Percentiles rank a stretch among this genome's conserved stretches.
Evolutionary conservation across 2,888 invertebrate species (phyloP).

Genomic region (Cryptocheilus praepositus): DNA sequence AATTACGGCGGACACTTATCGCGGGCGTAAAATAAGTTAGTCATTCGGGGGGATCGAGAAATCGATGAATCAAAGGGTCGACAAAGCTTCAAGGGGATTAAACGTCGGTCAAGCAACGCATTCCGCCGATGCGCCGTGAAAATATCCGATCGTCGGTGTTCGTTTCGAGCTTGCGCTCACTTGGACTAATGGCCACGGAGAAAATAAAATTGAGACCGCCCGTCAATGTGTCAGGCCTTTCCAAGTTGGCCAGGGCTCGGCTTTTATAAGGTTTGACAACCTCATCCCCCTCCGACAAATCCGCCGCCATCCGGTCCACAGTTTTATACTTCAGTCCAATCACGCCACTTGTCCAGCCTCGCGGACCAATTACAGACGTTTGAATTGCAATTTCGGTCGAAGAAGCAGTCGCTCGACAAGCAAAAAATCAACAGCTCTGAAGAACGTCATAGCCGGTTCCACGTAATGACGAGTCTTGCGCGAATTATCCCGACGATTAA

Average conservation of each 20-base stretch:
- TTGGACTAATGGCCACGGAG: slow-evolving; percentile 9
- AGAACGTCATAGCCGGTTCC: no score
- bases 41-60: not conserved
- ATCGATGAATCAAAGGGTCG: not conserved
- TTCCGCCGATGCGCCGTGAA: slow-evolving; percentile 8
- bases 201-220: slow-evolving; percentile 25
- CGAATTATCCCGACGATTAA: no score
- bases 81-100: slow-evolving; percentile 11
- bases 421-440: no score
- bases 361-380: slow-evolving; percentile 31
- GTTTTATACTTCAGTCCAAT: slow-evolving; percentile 13
- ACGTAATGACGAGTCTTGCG: no score
- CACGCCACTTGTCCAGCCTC: slow-evolving; percentile 7
- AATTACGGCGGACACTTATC: no score
- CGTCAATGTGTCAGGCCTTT: slow-evolving; percentile 21
- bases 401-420: no score
- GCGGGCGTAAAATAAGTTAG: no score
- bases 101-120: not conserved
- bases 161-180: slow-evolving; percentile 1
- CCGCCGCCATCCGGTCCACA: slow-evolving; percentile 3
- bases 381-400: slow-evolving; percentile 15
- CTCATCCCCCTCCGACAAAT: slow-evolving; percentile 1
- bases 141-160: slow-evolving; percentile 12
- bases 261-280: slow-evolving; percentile 21
- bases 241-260: slow-evolving; percentile 5